Evolutionary conservation across 2,888 invertebrate species (phyloP), one percentile per base, ranked within the genome.

Genomic region (Drosophila atroscutellata): DNA sequence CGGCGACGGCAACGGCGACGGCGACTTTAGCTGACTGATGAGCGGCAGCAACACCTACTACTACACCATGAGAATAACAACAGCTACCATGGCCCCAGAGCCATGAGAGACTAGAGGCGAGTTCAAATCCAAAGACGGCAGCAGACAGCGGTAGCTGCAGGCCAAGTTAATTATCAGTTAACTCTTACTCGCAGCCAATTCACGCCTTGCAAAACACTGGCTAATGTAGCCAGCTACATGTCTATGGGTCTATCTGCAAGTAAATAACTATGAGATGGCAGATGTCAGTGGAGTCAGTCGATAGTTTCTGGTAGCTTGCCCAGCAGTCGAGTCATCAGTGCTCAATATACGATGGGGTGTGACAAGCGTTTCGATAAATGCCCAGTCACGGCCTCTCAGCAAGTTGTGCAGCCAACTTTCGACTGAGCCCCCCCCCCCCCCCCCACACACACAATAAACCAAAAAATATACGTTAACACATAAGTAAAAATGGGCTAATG

Each of bases 121-220:
- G 7, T 45, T 13, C 20, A 45, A 1, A 13, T 7, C 45, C 13
- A 20, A 45, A 45, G 20, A 45, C 45, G 45, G 28, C 26, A 56
- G 51, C 37, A 61, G 50, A 26, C 68, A 60, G 36, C 42, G 47
- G 51, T 42, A 65, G 49, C 54, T 13, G 28, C 59, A 55, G 61
- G 72, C 63, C 57, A 47, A 69, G 89, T 85, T 85, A 85, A 89
- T 85, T 85, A 89, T 87, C 82, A 84, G 77, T 89, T 87, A 85
- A 84, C 89, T 86, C 79, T 79, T 61, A 77, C 76, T 71, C 62
- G 28, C 42, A 66, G 75, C 71, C 71, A 72, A 77, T 84, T 89
- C 85, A 81, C 88, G 77, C 89, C 84, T 83, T 67, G 34, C 49
- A 61, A 54, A n/a, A n/a, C 34, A 34, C 39, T 50, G 59, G 20